Evolutionary conservation across 1,140 invertebrate genomes (phyloP).

Genomic region (Caenorhabditis inopinata): DNA sequence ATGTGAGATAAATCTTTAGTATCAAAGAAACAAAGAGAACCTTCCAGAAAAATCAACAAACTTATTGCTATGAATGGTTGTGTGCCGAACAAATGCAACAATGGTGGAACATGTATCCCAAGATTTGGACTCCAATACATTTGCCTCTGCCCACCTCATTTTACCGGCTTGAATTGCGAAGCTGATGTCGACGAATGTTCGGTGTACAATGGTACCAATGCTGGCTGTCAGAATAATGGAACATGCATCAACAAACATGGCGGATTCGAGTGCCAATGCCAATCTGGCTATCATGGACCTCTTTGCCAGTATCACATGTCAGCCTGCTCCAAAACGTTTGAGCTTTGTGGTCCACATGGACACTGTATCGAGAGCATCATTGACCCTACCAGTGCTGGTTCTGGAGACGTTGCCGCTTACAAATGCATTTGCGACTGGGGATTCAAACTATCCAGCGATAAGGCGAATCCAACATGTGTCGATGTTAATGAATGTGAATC

Average conservation of each 20-base stretch:
- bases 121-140: constrained; percentile 67
- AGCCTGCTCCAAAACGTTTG: constrained; percentile 47
- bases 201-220: constrained; percentile 65
- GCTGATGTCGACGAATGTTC: constrained; percentile 59
- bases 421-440: constrained; percentile 62
- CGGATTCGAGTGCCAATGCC: constrained; percentile 55
- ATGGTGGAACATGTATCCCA: constrained; percentile 70
- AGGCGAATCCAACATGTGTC: constrained; percentile 58
- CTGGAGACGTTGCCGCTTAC: constrained; percentile 41
- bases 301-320: constrained; percentile 53
- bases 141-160: constrained; percentile 77
- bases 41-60: background rate
- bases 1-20: background rate
- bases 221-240: constrained; percentile 67
- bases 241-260: constrained; percentile 67
- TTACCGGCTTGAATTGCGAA: constrained; percentile 55
- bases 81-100: constrained; percentile 73
- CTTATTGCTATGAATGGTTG: constrained; percentile 50
- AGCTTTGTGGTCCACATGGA: constrained; percentile 61
- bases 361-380: constrained; percentile 55
- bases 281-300: constrained; percentile 56
- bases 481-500: constrained; percentile 61
- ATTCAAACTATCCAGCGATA: constrained; percentile 51
- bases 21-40: background rate
- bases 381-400: background rate